Conservation (phyloP, 2,797 vertebrate genomes). For the Micropoecilia bifurca region DNA sequence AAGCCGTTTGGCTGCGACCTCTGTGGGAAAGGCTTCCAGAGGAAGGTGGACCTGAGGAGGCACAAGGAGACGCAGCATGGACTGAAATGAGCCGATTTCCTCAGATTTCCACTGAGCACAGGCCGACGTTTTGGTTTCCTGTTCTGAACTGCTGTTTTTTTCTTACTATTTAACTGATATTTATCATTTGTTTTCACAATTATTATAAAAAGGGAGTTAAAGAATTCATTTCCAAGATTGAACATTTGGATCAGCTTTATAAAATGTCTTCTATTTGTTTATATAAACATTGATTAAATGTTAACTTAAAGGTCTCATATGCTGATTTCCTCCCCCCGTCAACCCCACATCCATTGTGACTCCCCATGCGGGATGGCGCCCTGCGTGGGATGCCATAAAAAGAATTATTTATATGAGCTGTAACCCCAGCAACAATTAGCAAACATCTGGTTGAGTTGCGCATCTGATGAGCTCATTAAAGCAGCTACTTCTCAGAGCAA, state of each 20-base stretch:
- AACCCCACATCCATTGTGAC: not conserved
- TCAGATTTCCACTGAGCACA: conserved; percentile 2
- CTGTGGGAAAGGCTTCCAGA: conserved; percentile 97
- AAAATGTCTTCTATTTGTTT: conserved; percentile 10
- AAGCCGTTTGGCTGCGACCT: conserved; percentile 97
- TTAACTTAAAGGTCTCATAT: conserved; percentile 16
- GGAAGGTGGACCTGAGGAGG: conserved; percentile 96
- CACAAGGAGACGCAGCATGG: conserved; percentile 98
- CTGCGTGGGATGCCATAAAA: not conserved
- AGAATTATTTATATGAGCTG: not conserved
- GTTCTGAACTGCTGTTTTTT: conserved; percentile 5
- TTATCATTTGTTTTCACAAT: conserved; percentile 51
- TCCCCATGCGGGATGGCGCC: not conserved
- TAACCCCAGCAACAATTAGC: not conserved
- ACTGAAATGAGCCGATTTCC: conserved; percentile 81
- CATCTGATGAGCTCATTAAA: no score
- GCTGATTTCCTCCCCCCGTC: not conserved
- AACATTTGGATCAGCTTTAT: conserved; percentile 10
- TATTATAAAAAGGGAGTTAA: conserved; percentile 1
- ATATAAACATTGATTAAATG: conserved; percentile 34
- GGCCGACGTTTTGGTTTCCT: conserved; percentile 23
- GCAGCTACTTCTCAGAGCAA: no score
- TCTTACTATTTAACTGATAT: conserved; percentile 41
- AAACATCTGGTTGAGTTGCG: no score
- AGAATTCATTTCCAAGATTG: conserved; percentile 3